Conservation (phyloP, 2,888 invertebrate genomes). For the Chymomyza procnemis region DNA sequence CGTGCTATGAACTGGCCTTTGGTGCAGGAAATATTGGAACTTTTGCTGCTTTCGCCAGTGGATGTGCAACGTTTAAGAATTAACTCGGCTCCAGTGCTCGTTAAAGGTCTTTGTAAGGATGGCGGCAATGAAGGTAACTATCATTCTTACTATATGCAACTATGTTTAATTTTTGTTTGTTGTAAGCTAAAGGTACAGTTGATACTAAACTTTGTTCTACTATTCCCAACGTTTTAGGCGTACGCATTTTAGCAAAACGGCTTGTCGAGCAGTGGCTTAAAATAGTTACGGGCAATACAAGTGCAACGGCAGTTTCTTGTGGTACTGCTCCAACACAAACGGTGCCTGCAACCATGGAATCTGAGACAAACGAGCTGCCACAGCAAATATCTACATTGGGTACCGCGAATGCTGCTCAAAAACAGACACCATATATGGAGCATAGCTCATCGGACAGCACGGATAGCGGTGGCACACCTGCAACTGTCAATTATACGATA, state of each 20-base stretch:
- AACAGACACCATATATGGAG: conserved; percentile 36
- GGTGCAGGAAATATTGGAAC: conserved; percentile 90
- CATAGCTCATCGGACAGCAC: conserved; percentile 69
- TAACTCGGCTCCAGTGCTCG: conserved; percentile 94
- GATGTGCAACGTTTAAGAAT: conserved; percentile 93
- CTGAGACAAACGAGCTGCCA: conserved; percentile 4
- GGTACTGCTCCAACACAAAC: conserved; percentile 11
- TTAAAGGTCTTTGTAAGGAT: conserved; percentile 91
- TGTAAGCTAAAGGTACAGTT: neutral
- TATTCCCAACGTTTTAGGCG: conserved; percentile 81
- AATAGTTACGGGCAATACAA: conserved; percentile 89
- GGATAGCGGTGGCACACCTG: conserved; percentile 74
- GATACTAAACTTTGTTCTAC: neutral
- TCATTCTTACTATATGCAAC: too few species aligned
- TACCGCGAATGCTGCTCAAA: conserved; percentile 33
- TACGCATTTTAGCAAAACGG: conserved; percentile 87
- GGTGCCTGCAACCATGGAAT: neutral
- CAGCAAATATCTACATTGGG: neutral
- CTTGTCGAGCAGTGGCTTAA: conserved; percentile 94
- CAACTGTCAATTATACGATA: conserved; percentile 58
- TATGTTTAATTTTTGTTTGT: neutral
- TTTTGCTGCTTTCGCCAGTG: conserved; percentile 91
- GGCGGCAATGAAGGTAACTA: conserved; percentile 88
- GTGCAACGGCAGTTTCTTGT: conserved; percentile 18
- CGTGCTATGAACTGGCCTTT: conserved; percentile 91